Conservation (phyloP, 92 coral and sea anemone genomes). For the Pocillopora meandrina region DNA sequence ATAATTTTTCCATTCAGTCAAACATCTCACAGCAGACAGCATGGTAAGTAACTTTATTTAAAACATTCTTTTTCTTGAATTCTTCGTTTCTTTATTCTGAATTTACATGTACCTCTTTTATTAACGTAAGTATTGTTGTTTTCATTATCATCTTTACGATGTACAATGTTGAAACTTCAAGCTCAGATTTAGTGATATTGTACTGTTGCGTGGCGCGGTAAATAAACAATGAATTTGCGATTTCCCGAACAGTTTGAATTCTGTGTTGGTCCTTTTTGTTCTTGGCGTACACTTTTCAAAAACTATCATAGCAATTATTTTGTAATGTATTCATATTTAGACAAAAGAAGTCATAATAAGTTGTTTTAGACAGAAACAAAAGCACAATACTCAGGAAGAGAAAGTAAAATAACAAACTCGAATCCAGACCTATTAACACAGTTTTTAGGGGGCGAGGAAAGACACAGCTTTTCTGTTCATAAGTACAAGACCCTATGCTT, state of each 20-base stretch:
- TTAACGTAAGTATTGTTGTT: neutral
- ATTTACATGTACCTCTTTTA: no score
- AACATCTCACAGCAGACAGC: constrained; percentile 16
- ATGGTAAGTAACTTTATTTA: constrained; percentile 18
- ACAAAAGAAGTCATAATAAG: constrained; percentile 20
- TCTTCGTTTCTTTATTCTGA: no score
- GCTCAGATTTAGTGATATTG: neutral
- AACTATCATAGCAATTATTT: constrained; percentile 1
- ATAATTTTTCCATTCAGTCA: constrained; percentile 35
- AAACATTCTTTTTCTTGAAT: neutral
- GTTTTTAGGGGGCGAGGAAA: no score
- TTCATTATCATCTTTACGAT: neutral
- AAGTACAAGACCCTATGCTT: no score
- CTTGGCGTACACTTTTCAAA: constrained; percentile 7
- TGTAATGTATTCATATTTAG: constrained; percentile 1
- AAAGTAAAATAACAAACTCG: neutral
- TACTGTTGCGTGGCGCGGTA: neutral
- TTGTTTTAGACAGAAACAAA: neutral
- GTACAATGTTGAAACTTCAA: neutral
- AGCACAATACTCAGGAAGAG: neutral
- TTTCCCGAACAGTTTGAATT: constrained; percentile 4
- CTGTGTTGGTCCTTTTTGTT: constrained; percentile 16
- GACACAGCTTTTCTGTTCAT: no score
- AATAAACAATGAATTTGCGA: neutral
- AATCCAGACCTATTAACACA: neutral